Conservation (phyloP, 1,140 invertebrate genomes). For the Subanguina moxae region DNA sequence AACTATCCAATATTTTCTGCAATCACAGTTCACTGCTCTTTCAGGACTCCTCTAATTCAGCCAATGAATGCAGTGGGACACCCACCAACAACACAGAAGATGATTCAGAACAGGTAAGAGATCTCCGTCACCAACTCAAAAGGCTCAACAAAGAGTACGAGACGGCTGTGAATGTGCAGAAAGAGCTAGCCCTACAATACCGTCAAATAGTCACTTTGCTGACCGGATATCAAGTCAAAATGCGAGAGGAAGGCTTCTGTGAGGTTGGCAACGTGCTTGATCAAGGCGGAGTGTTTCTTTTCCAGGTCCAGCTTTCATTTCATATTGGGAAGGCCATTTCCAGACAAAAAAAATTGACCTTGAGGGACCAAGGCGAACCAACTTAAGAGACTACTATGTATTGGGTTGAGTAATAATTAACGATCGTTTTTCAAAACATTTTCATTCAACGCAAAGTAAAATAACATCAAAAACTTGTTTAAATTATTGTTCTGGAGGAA, state of each 20-base stretch:
- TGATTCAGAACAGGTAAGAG: background rate
- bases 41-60: constrained; percentile 7
- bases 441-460: too few species aligned
- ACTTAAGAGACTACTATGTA: too few species aligned
- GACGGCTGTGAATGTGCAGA: background rate
- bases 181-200: constrained; percentile 6
- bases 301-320: constrained; percentile 15
- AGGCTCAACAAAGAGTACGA: constrained; percentile 5
- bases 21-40: background rate
- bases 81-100: background rate
- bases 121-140: background rate
- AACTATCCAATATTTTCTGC: background rate
- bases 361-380: too few species aligned
- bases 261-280: constrained; percentile 24
- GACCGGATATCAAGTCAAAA: constrained; percentile 23
- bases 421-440: too few species aligned
- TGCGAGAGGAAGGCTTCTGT: constrained; percentile 30
- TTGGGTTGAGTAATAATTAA: too few species aligned
- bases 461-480: too few species aligned
- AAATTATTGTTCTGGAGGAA: too few species aligned
- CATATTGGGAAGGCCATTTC: background rate
- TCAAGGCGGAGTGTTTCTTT: constrained; percentile 19
- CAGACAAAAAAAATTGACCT: background rate
- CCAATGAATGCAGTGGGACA: background rate
- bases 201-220: constrained; percentile 16